These are phyloP conservation scores for Rhinoptilus africanus DNA, from an alignment of 2,113 vertebrate species.

Conservation along the genomic window DNA sequence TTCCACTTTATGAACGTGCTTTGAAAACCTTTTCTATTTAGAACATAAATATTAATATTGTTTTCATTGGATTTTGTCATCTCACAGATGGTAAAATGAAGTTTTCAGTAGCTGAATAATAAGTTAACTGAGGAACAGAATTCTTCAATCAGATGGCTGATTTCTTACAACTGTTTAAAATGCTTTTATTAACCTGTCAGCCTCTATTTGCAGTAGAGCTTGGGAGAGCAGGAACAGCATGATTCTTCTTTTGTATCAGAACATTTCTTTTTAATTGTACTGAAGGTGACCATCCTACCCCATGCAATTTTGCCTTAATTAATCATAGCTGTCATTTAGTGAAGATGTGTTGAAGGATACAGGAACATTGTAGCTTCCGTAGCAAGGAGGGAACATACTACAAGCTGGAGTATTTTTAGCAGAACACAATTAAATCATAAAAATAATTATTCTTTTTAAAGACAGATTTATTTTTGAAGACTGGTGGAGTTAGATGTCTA, in stretches of 20 bases:
- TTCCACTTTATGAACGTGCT: background rate
- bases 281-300: background rate
- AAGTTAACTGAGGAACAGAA: background rate
- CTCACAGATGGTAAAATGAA: conserved; percentile 26
- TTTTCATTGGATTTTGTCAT: conserved; percentile 10
- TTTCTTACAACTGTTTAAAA: conserved; percentile 1
- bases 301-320: background rate
- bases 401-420: background rate
- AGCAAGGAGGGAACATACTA: background rate
- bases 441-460: background rate
- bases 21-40: background rate
- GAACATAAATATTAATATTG: conserved; percentile 39
- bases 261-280: background rate
- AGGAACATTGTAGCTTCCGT: background rate
- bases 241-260: background rate
- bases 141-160: background rate
- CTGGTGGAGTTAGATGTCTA: background rate
- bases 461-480: background rate
- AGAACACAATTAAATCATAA: background rate
- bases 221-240: background rate
- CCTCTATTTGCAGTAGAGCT: background rate
- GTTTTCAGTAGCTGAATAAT: conserved; percentile 29
- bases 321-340: background rate
- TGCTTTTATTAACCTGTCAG: conserved; percentile 5
- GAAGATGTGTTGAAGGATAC: background rate